Percentiles rank a stretch among this genome's conserved stretches.
Conservation (phyloP, 64 coral and sea anemone species). For the Acropora tenuis region DNA sequence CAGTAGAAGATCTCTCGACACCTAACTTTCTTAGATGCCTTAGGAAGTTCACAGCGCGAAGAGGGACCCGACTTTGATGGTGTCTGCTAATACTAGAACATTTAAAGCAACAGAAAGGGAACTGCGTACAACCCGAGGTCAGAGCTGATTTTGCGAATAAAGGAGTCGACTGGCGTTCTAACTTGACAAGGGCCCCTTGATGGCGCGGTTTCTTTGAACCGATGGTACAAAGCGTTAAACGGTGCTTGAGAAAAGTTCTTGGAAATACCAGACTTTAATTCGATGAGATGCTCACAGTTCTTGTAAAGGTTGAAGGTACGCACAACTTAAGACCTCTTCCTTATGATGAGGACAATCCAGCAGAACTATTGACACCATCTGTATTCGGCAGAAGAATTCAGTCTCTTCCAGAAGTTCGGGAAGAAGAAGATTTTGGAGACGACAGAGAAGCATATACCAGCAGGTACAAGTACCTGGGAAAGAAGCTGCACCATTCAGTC, state of each 20-base stretch:
- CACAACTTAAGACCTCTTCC: not conserved
- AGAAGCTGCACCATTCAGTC: not conserved
- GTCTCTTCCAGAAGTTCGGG: not conserved
- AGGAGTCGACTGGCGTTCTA: conserved; percentile 66
- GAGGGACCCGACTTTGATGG: conserved; percentile 55
- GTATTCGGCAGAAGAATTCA: not conserved
- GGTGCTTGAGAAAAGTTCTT: not conserved
- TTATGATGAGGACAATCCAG: not conserved
- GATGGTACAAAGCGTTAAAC: conserved; percentile 2
- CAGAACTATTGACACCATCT: not conserved
- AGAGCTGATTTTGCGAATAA: conserved; percentile 3
- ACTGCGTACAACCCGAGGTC: conserved; percentile 4
- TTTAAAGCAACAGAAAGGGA: conserved; percentile 68
- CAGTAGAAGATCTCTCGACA: conserved; percentile 46
- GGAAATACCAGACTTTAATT: conserved; percentile 28
- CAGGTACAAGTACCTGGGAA: not conserved
- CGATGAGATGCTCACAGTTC: conserved; percentile 15
- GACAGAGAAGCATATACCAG: not conserved
- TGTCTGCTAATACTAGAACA: conserved; percentile 71
- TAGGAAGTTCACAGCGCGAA: conserved; percentile 62
- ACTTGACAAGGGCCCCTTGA: conserved; percentile 33
- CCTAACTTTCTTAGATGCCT: conserved; percentile 48
- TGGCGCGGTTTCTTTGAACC: conserved; percentile 42
- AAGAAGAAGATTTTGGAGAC: conserved; percentile 4
- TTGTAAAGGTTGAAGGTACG: conserved; percentile 29